These are phyloP conservation scores for Ophioderma brevispina DNA, from an alignment of 35 echinoderm and acorn worm genomes.

Conservation along the genomic window DNA sequence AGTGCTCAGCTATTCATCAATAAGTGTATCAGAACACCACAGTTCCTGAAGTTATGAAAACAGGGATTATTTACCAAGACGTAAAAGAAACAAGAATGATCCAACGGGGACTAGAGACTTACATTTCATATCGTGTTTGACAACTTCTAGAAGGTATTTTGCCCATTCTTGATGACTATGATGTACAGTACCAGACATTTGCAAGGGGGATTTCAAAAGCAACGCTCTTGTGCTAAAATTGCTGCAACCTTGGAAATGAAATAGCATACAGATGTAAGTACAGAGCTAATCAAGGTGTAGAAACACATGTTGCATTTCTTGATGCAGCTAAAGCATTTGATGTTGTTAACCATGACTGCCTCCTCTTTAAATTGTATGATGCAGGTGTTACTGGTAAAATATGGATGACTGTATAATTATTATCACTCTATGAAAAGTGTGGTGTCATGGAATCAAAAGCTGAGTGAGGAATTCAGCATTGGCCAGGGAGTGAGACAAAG, in stretches of 20 bases:
- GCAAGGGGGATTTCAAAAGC: not conserved
- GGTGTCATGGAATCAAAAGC: not conserved
- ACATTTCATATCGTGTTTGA: too few relatives aligned
- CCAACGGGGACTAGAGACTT: too few relatives aligned
- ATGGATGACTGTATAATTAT: not conserved
- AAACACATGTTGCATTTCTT: not conserved
- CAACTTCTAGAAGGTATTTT: too few relatives aligned
- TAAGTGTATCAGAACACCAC: too few relatives aligned
- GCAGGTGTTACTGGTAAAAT: not conserved
- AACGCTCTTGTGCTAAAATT: not conserved
- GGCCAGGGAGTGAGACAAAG: not conserved
- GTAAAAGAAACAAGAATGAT: too few relatives aligned
- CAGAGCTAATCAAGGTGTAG: not conserved
- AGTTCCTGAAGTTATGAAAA: not conserved
- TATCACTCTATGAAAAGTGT: not conserved
- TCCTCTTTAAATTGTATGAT: not conserved
- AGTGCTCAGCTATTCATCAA: too few relatives aligned
- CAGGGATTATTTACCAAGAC: not conserved
- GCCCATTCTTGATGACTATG: too few relatives aligned
- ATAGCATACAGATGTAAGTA: not conserved
- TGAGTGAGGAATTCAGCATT: not conserved
- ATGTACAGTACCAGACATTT: not conserved
- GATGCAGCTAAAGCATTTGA: not conserved
- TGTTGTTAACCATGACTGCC: not conserved
- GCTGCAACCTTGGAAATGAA: not conserved